Evolutionary conservation across 2,888 invertebrate genomes (phyloP).

Genomic region (Nephrotoma guestfalica): DNA sequence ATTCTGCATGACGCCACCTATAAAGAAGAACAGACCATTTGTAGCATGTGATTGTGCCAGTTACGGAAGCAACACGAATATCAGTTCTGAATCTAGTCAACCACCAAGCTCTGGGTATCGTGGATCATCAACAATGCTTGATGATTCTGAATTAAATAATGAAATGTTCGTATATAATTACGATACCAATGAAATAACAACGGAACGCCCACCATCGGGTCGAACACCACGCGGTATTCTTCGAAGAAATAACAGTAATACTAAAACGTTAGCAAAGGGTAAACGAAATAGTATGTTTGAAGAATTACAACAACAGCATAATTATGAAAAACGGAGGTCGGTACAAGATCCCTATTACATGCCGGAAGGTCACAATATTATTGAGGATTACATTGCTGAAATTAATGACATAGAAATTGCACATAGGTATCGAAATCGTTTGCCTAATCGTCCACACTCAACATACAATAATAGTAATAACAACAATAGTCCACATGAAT

Average conservation of each 20-base stretch:
- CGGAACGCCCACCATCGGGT: conserved; percentile 46
- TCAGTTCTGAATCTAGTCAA: conserved; percentile 41
- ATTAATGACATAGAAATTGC: conserved; percentile 16
- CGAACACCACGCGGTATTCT: conserved; percentile 38
- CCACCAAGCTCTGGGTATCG: conserved; percentile 77
- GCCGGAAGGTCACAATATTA: conserved; percentile 23
- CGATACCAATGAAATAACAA: conserved; percentile 31
- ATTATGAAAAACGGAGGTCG: conserved; percentile 51
- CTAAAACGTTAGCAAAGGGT: conserved; percentile 28
- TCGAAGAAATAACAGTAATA: conserved; percentile 19
- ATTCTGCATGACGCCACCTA: conserved; percentile 40
- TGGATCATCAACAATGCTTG: conserved; percentile 69
- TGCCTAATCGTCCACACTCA: conserved; percentile 9
- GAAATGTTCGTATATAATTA: conserved; percentile 66
- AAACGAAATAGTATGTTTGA: conserved; percentile 70
- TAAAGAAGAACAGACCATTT: conserved; percentile 13
- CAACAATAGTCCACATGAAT: not conserved
- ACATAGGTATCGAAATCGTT: not conserved
- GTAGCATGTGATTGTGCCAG: conserved; percentile 27
- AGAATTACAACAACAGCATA: conserved; percentile 17
- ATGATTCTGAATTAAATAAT: conserved; percentile 43
- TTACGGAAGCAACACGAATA: conserved; percentile 17
- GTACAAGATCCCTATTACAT: conserved; percentile 52
- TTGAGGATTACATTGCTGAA: conserved; percentile 17
- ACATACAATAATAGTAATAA: not conserved